Base-by-base conservation (phyloP, 2,797 vertebrate genomes). In the Falco cherrug region DNA sequence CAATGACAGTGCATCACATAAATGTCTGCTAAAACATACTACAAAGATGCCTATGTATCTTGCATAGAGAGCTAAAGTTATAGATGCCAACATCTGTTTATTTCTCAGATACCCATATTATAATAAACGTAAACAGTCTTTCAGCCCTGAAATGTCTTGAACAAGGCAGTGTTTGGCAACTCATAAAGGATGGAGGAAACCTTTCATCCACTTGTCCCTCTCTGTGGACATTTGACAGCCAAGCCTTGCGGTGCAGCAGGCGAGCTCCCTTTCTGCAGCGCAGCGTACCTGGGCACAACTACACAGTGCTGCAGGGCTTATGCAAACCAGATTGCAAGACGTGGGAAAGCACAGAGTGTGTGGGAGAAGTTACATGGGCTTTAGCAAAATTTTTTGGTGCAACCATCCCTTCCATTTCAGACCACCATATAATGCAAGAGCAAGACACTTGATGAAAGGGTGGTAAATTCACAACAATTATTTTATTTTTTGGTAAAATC, bases 351-450 rank as follows among this genome's bases (percentile, higher is more conserved):
- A 89, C 50, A 26, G 4, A 64, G 68, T 77, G 80, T 68, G 59
- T 56, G 29, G 29, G 51, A 84, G 20, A 64, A 84, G 47, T 75
- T 76, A 93, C 13, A 39, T 48, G 13, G 14, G 25, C 13, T 76
- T 73, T 59, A 56, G 13, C 9, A 60, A 79, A 64, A 41, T 10
- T 22, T 1, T 39, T 83, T 41, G 14, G 4, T 77, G 18, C 50
- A 64, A 93, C 71, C 11, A 56, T 41, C 22, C 20, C 10, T 80
- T 70, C 61, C 24, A 25, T 39, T 74, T 53, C 74, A 43, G 33
- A 33, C 39, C 76, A 19, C 77, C 48, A 33, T 87, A 84, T 79
- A 95, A 95, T n/a, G 19, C 67, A 88, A 51, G 82, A 96, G 95
- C 77, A 88, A 97, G 82, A 68, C 13, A 45, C 37, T 94, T 25